Evolutionary conservation across 2,113 vertebrate species (phyloP), one percentile per base, ranked within the genome.

Genomic region (Suricata suricatta): DNA sequence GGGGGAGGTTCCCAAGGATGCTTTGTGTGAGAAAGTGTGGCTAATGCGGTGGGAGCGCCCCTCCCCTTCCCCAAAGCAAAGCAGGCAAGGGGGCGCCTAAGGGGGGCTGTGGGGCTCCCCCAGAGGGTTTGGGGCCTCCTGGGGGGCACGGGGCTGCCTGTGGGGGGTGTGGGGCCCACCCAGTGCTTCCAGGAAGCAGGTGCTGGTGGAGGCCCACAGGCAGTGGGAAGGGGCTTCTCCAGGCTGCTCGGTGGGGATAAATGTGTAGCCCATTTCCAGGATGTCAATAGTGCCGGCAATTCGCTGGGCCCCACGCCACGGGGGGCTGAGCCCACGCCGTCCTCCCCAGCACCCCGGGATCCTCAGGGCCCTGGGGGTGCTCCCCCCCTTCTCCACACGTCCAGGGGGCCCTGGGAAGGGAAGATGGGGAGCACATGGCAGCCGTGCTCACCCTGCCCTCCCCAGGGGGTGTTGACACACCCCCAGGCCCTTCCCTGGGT

Each of bases 281-380:
- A 33, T 31, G 8, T 50, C 44, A 19, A 5, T 41, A 41, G 41
- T 41, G 41, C 41, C 41, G 4, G 76, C 0, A 33, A 50, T 79
- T 1, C 0, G 4, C 44, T 1, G 8, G 16, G 29, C 31, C 31
- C 31, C 52, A 5, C 1, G 13, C 3, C 0, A 2, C 47, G 17
- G 10, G 23, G 54, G 14, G 35, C 80, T 0, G 4, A 27, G 2
- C 29, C 83, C 83, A 21, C 1, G n/a, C 29, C 14, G 47, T 19
- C 38, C 74, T 41, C 8, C 4, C 47, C 44, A 1, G 47, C 41
- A 38, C 7, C n/a, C 27, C 2, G 1, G 87, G 69, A 33, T 16
- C 33, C n/a, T 27, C 60, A 63, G 60, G 60, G 23, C 57, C 63
- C 2, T 1, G 41, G 25, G 23, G 11, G 15, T 0, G 10, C 17